Evolutionary conservation across 2,888 invertebrate genomes (phyloP), one percentile per base, ranked within the genome.

Genomic region (Melanchra persicariae): DNA sequence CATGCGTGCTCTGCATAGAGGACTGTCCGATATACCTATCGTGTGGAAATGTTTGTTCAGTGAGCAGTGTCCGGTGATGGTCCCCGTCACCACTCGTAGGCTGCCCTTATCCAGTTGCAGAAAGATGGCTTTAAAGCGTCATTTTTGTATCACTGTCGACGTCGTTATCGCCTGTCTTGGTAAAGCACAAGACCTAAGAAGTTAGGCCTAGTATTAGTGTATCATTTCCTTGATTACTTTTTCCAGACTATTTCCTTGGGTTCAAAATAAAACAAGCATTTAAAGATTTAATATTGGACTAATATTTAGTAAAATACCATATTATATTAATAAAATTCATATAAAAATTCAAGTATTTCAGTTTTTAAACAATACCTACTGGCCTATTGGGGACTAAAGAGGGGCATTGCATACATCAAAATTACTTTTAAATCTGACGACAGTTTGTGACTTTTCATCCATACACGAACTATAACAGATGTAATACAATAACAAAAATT

Each of bases 241-340:
- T n/a, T 37, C 9, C 52, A 45, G 12, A 24, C 24, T 19, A n/a
- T 45, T 76, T 26, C 19, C 34, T 43, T 24, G 81, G 67, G 69
- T 69, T 24, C 30, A 85, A 92, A 95, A 94, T 94, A 88, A 95
- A 94, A 94, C 93, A 90, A 93, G 74, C 77, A 57, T 81, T 84
- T 87, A 92, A 94, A 94, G 93, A 94, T 94, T 95, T 95, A 95
- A 94, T 95, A 94, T 94, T 95, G 95, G 94, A 94, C 95, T 95
- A 95, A 94, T 95, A 94, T 94, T 95, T 94, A 95, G 95, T 95
- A 95, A 95, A 95, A 95, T 95, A 95, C 95, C 94, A 94, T 95
- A 94, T 93, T 92, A 93, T 95, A 92, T 94, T 95, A 94, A 95
- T 95, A 95, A 95, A 95, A 95, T 94, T 95, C 95, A 95, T 95